Evolutionary conservation across 2,113 vertebrate species (phyloP).

Genomic region (Acinonyx jubatus): DNA sequence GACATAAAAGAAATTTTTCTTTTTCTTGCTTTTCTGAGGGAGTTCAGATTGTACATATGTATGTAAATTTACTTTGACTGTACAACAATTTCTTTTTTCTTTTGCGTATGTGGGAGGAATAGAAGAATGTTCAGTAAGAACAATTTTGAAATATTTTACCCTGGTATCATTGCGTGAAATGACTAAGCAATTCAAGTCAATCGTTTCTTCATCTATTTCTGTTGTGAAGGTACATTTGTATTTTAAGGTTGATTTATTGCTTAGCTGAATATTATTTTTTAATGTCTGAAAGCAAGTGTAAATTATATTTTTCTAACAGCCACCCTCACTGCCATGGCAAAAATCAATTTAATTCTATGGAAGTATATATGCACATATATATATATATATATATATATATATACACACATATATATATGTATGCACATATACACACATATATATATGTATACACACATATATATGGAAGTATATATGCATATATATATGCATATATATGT

Average conservation of each 20-base stretch:
- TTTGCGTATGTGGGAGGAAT: slow-evolving; percentile 3
- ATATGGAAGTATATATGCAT: background rate
- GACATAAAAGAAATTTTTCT: background rate
- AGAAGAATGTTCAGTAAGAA: slow-evolving; percentile 30
- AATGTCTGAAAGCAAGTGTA: background rate
- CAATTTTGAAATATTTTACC: slow-evolving; percentile 54
- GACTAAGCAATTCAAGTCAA: slow-evolving; percentile 44
- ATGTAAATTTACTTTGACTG: slow-evolving; percentile 22
- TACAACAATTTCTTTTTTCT: background rate
- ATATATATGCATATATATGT: background rate
- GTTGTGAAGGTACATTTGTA: background rate
- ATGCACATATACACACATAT: background rate
- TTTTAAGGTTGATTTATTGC: background rate
- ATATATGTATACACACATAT: background rate
- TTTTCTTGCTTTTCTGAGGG: background rate
- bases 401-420: background rate
- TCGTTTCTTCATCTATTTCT: slow-evolving; percentile 17
- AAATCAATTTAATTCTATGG: background rate
- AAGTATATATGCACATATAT: background rate
- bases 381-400: background rate
- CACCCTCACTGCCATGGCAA: background rate
- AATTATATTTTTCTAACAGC: background rate
- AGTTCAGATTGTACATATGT: background rate
- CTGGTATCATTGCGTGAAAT: background rate
- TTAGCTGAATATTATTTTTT: slow-evolving; percentile 15